Base-by-base conservation (phyloP, 1,140 invertebrate genomes). In the Papilio machaon region DNA sequence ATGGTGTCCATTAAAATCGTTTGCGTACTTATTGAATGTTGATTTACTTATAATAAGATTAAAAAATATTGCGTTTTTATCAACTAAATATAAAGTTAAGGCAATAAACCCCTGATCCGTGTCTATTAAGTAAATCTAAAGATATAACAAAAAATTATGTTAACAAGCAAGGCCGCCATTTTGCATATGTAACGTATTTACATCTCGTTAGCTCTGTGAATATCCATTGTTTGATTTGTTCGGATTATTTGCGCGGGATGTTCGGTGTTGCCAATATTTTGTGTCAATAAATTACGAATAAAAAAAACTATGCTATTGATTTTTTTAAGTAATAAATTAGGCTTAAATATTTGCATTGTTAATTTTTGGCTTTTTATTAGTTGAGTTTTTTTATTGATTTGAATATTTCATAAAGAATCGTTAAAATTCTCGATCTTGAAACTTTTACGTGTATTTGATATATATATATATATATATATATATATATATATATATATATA, bases 101-200 rank as follows among this genome's bases (percentile, higher is more conserved):
- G 7, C 23, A 19, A 60, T 60, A 70, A 70, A 13, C 11, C 11
- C 10, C 4, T 64, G 10, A 70, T 35, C 64, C 23, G 35, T 70
- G 4, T 70, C 30, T 19, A 58, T 58, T 35, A 70, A 35, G 30
- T 70, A 70, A 70, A 60, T 60, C n/a, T 58, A 60, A 64, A 30
- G 64, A 38, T 11, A 70, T 30, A 70, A 35, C 30, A 70, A 64
- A 64, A 64, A 15, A 64, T 64, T 64, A 64, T 11, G 10, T 19
- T 64, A 64, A 64, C 60, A 64, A 64, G 60, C 64, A 70, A 70
- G 64, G 30, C 64, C 64, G 30, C 30, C 64, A 30, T 35, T 70
- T 70, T 70, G 64, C 64, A 70, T 70, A 70, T 70, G 64, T 70
- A 35, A 70, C 64, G 64, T 70, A 70, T 70, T 70, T 70, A 70